These are phyloP conservation scores for Gobio gobio DNA, from an alignment of 2,113 vertebrate species.

Conservation along the genomic window DNA sequence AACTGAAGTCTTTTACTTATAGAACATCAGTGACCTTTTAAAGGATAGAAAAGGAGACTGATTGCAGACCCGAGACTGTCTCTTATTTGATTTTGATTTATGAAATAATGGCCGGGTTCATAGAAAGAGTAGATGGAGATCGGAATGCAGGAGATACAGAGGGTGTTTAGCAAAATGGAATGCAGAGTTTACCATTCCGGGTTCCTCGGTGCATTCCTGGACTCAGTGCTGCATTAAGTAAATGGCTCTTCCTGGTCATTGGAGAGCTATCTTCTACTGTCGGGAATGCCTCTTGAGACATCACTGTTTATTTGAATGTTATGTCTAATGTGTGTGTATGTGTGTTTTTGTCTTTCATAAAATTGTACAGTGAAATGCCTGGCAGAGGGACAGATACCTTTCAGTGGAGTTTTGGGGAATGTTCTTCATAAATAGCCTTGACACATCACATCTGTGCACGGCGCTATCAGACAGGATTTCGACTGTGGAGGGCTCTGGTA, in stretches of 20 bases:
- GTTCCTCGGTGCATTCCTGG: constrained; percentile 63
- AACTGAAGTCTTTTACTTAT: background rate
- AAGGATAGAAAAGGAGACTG: background rate
- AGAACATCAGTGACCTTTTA: constrained; percentile 21
- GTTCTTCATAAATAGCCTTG: constrained; percentile 78
- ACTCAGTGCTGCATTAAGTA: constrained; percentile 39
- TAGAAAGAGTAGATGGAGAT: constrained; percentile 63
- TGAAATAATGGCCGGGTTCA: constrained; percentile 50
- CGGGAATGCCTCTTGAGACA: constrained; percentile 54
- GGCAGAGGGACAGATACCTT: constrained; percentile 69
- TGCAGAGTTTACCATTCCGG: constrained; percentile 78
- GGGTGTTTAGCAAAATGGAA: constrained; percentile 79
- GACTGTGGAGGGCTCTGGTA: constrained; percentile 49
- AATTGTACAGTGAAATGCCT: constrained; percentile 62
- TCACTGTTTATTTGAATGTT: constrained; percentile 77
- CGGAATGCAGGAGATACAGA: constrained; percentile 72
- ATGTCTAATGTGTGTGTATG: constrained; percentile 50
- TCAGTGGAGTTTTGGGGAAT: constrained; percentile 74
- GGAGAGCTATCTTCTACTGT: constrained; percentile 69
- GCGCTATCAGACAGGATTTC: constrained; percentile 52
- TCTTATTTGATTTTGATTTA: constrained; percentile 55
- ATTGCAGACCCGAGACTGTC: constrained; percentile 33
- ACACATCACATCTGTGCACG: constrained; percentile 76
- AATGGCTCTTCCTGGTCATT: constrained; percentile 62
- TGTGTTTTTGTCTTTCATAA: constrained; percentile 72